A percentile compares a stretch with the other conserved stretches of the same genome.
These are phyloP conservation scores for Hydrochoerus hydrochaeris DNA, from an alignment of 2,113 vertebrate genomes.

Conservation along the genomic window DNA sequence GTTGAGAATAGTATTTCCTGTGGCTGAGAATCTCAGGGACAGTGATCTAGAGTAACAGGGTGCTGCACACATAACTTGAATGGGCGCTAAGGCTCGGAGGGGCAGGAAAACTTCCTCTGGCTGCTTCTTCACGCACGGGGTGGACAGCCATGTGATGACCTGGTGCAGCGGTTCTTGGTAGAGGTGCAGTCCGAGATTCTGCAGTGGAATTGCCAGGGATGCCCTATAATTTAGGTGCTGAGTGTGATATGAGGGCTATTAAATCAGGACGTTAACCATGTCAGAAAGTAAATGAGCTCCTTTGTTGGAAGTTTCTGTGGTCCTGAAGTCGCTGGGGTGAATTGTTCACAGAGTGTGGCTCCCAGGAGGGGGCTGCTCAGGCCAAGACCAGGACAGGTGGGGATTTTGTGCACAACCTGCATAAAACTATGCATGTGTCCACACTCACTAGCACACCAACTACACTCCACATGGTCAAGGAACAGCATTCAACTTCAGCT, in stretches of 20 bases:
- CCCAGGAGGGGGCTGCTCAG: background rate
- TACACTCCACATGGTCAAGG: accelerated
- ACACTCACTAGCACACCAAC: accelerated
- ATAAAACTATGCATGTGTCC: accelerated
- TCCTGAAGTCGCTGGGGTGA: slow-evolving; percentile 60
- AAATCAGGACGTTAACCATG: slow-evolving; percentile 84
- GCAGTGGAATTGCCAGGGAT: slow-evolving; percentile 79
- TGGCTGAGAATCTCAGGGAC: slow-evolving; percentile 68
- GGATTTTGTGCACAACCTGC: background rate
- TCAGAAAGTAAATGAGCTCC: slow-evolving; percentile 81
- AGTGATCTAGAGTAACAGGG: slow-evolving; percentile 58
- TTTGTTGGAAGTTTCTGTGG: slow-evolving; percentile 77
- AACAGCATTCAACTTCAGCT: background rate
- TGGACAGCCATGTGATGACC: slow-evolving; percentile 69
- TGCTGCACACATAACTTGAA: slow-evolving; percentile 76
- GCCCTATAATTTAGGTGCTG: slow-evolving; percentile 85
- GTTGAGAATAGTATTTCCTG: slow-evolving; percentile 72
- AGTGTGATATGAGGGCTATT: slow-evolving; percentile 83
- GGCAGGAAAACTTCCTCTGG: slow-evolving; percentile 71
- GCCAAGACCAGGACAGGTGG: background rate
- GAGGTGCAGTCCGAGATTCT: slow-evolving; percentile 74
- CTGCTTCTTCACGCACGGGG: slow-evolving; percentile 51
- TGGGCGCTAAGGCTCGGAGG: slow-evolving; percentile 62
- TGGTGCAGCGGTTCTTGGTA: slow-evolving; percentile 37
- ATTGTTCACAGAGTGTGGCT: slow-evolving; percentile 36